Conservation (phyloP, 2,888 invertebrate species). For the Acleris laterana region DNA sequence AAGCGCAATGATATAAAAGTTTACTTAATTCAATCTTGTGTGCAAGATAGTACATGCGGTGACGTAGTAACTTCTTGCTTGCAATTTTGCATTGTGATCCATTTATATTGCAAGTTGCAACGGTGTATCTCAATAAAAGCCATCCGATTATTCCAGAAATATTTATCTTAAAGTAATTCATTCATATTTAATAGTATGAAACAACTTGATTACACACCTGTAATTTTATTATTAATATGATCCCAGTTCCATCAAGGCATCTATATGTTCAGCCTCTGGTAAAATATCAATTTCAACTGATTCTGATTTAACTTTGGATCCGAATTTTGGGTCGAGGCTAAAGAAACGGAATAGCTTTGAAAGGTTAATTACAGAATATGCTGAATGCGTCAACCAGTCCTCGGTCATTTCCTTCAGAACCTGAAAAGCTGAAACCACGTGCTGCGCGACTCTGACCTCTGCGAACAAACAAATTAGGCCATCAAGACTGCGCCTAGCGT, state of each 20-base stretch:
- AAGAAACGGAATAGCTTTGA: conserved; percentile 82
- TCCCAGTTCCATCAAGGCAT: conserved; percentile 76
- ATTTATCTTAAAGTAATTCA: neutral
- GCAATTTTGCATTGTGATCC: too few relatives aligned
- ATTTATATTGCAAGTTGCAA: too few relatives aligned
- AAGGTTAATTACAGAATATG: conserved; percentile 88
- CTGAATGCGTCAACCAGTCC: conserved; percentile 87
- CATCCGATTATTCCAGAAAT: neutral
- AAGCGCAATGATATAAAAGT: too few relatives aligned
- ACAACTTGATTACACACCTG: neutral
- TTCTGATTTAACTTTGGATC: conserved; percentile 59
- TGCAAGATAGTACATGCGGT: too few relatives aligned
- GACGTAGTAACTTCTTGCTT: too few relatives aligned
- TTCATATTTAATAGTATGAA: neutral
- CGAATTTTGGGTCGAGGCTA: conserved; percentile 61
- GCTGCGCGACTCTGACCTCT: conserved; percentile 80
- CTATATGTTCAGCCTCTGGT: conserved; percentile 77
- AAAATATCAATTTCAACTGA: conserved; percentile 72
- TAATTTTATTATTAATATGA: conserved; percentile 51
- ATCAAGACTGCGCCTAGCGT: too few relatives aligned
- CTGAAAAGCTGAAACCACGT: conserved; percentile 84
- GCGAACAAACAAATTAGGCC: conserved; percentile 51
- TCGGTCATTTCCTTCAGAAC: conserved; percentile 87
- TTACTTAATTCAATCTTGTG: too few relatives aligned
- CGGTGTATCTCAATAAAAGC: too few relatives aligned